Conservation (phyloP, 2,113 vertebrate genomes). For the Centropus unirufus region DNA sequence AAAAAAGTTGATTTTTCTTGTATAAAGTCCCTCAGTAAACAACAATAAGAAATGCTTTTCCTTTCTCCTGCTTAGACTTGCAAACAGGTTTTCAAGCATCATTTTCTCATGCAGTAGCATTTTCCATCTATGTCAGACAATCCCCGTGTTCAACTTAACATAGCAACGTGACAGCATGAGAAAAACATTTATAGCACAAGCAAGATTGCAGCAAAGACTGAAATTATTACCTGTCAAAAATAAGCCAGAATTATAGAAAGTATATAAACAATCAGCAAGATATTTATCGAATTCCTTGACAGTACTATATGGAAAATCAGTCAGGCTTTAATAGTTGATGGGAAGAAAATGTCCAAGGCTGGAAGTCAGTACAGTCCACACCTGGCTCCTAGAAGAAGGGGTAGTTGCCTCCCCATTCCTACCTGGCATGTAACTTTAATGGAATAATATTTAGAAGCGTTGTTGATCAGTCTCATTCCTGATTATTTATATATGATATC, state of each 20-base stretch:
- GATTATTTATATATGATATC: neutral
- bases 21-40: neutral
- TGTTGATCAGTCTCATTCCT: neutral
- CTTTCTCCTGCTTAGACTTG: neutral
- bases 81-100: neutral
- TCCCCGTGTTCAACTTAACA: neutral
- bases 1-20: neutral
- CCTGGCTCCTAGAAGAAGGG: neutral
- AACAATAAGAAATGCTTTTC: neutral
- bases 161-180: neutral
- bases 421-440: neutral
- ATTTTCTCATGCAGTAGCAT: neutral
- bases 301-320: neutral
- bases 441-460: neutral
- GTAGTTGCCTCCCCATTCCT: neutral
- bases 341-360: slow-evolving; percentile 16
- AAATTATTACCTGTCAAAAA: slow-evolving; percentile 52
- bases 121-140: neutral
- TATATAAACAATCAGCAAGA: slow-evolving; percentile 48
- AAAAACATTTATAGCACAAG: slow-evolving; percentile 16
- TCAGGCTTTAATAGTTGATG: slow-evolving; percentile 32
- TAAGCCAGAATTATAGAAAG: slow-evolving; percentile 30
- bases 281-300: slow-evolving; percentile 50
- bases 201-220: neutral
- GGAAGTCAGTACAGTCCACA: neutral